Evolutionary conservation across 2,888 invertebrate genomes (phyloP), one percentile per base, ranked within the genome.

Genomic region (Leptinotarsa peninsularis): DNA sequence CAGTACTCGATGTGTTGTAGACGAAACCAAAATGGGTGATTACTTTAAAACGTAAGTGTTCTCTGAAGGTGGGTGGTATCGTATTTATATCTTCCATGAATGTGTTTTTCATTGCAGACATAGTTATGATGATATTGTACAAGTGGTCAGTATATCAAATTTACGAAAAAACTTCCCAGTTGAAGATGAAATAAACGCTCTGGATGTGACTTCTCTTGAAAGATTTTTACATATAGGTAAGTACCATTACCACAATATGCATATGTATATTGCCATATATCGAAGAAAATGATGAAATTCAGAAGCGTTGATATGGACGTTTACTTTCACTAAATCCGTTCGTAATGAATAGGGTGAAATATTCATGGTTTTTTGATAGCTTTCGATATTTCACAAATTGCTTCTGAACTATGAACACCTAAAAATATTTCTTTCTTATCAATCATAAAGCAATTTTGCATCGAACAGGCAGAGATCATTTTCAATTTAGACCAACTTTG

Each of bases 161-260:
- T 78, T 86, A n/a, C 81, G 83, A 14, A 81, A 84, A 52, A 77
- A 83, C 49, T 76, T 84, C 7, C 78, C 81, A 69, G 82, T 83
- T 72, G 85, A 86, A 72, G 83, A 85, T 72, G 85, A 85, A 74
- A 81, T 81, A 21, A 82, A 83, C 71, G 73, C 80, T 67, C 82
- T 84, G 66, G 83, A 82, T 72, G 85, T 85, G 85, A 85, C 86
- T 10, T 87, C 87, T 10, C 76, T 88, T 23, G 83, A 85, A 49
- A 83, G 84, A 1, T 79, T 86, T 13, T 80, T 87, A 74, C 80
- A 87, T 73, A 73, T 87, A 71, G 85, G 87, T 86, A 82, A 83
- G 85, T 67, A 1, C 43, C 43, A 43, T 10, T 43, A 43, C 10
- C 43, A 43, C 43, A 43, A 43, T 10, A 0, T 10, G 43, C 10